Evolutionary conservation across 2,888 invertebrate species (phyloP), one percentile per base, ranked within the genome.

Genomic region (Pseudanteris insignis): DNA sequence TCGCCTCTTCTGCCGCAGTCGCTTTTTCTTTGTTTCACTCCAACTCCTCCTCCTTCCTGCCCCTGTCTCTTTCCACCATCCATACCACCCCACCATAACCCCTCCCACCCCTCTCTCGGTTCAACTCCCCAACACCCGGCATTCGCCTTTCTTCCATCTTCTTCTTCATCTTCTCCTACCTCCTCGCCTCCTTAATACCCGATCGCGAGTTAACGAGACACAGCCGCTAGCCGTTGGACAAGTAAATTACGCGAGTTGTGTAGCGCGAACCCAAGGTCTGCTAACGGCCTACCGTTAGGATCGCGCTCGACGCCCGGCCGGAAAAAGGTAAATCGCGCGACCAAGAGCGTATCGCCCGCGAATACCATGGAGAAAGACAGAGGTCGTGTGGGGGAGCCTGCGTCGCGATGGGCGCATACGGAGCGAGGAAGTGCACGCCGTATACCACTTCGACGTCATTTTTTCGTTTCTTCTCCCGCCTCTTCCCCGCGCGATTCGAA

Each of bases 181-280:
- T 28, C 41, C 33, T 53, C 60, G 63, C 67, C 74, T 71, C 68
- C 72, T 76, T 76, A 73, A 76, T 76, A 72, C 75, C 63, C 67
- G 74, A 77, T 77, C 75, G 70, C 68, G 63, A 76, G 71, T 73
- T 77, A 76, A 77, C 76, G 75, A 77, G 76, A 74, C 73, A 72
- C 68, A 67, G 74, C 77, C 74, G 72, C 71, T 71, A 62, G 71
- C 73, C 72, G 67, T 64, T 65, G 71, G 71, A 74, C 74, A 72
- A 72, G 77, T 76, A 76, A 77, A 78, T 78, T 77, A 75, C 77
- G 72, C 73, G 66, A 64, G 59, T 65, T 64, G 43, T 63, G 50
- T 51, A 43, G 57, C 60, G 54, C 64, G 68, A 68, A 65, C 67
- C 64, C 71, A 70, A 70, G 71, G 71, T 69, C 72, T 69, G 70